Conservation (phyloP, 2,797 vertebrate species). For the Geotrypetes seraphini region DNA sequence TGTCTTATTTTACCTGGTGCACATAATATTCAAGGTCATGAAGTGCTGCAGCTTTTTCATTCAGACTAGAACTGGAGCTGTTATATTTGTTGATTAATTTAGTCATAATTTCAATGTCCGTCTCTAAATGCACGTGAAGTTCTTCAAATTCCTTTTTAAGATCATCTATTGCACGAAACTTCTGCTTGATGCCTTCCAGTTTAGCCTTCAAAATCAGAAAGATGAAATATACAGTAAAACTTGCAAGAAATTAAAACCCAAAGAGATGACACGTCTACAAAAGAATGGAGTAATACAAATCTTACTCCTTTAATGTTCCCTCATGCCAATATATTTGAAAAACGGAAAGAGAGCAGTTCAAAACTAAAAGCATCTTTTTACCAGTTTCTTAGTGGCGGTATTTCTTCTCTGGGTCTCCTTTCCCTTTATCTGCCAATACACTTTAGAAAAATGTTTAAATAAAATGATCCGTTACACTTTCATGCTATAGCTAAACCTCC, state of each 20-base stretch:
- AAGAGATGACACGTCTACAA: neutral
- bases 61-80: conserved; percentile 59
- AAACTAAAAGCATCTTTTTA: no score
- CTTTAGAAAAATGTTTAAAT: no score
- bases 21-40: conserved; percentile 89
- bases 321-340: no score
- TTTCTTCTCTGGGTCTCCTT: no score
- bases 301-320: no score
- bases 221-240: conserved; percentile 3
- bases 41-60: conserved; percentile 69
- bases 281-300: neutral
- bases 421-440: no score
- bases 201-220: conserved; percentile 29
- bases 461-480: no score
- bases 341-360: no score
- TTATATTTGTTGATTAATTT: conserved; percentile 73
- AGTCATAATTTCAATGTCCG: conserved; percentile 80
- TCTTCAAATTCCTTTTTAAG: conserved; percentile 78
- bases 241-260: no score
- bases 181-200: conserved; percentile 42
- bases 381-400: no score
- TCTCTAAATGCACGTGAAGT: conserved; percentile 76
- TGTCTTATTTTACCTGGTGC: conserved; percentile 71
- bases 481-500: no score
- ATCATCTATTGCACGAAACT: conserved; percentile 72